Evolutionary conservation across 2,797 vertebrate species (phyloP).

Genomic region (Eidolon dupreanum): DNA sequence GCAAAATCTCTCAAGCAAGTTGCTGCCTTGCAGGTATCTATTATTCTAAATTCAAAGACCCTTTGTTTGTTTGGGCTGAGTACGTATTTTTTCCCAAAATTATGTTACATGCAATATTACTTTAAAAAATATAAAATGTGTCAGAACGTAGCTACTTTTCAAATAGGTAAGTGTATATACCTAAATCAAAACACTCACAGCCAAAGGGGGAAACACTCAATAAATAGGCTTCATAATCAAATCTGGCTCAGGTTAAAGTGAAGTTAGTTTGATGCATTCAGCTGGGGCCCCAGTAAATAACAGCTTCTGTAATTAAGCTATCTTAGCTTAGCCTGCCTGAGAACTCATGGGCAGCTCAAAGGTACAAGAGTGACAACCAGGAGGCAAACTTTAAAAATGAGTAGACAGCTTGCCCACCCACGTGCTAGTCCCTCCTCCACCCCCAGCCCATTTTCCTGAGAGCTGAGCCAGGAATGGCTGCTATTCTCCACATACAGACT

Average conservation of each 20-base stretch:
- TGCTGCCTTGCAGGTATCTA: slow-evolving; percentile 90
- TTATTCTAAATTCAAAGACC: slow-evolving; percentile 90
- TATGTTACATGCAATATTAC: slow-evolving; percentile 82
- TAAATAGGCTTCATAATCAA: slow-evolving; percentile 88
- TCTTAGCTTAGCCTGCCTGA: slow-evolving; percentile 77
- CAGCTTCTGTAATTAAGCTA: slow-evolving; percentile 87
- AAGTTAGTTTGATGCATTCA: slow-evolving; percentile 86
- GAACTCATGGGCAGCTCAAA: slow-evolving; percentile 83
- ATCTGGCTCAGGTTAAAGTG: slow-evolving; percentile 86
- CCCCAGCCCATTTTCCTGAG: slow-evolving; percentile 57
- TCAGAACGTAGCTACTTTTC: slow-evolving; percentile 84
- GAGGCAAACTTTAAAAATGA: slow-evolving; percentile 80
- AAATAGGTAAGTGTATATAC: slow-evolving; percentile 79
- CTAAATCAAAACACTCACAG: slow-evolving; percentile 83
- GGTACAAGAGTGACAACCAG: slow-evolving; percentile 81
- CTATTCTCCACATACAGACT: slow-evolving; percentile 54
- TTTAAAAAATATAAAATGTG: slow-evolving; percentile 88
- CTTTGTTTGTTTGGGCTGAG: slow-evolving; percentile 81
- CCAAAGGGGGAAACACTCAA: slow-evolving; percentile 82
- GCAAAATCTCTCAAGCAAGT: slow-evolving; percentile 89
- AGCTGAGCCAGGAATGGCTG: slow-evolving; percentile 72
- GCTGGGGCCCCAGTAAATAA: slow-evolving; percentile 84
- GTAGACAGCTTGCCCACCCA: slow-evolving; percentile 77
- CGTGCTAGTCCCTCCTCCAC: slow-evolving; percentile 53
- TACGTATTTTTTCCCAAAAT: slow-evolving; percentile 74